Percentiles rank a stretch among this genome's conserved stretches.
phyloP scores from a whole-genome alignment of 2,888 invertebrate species.

The Meganola albula region DNA sequence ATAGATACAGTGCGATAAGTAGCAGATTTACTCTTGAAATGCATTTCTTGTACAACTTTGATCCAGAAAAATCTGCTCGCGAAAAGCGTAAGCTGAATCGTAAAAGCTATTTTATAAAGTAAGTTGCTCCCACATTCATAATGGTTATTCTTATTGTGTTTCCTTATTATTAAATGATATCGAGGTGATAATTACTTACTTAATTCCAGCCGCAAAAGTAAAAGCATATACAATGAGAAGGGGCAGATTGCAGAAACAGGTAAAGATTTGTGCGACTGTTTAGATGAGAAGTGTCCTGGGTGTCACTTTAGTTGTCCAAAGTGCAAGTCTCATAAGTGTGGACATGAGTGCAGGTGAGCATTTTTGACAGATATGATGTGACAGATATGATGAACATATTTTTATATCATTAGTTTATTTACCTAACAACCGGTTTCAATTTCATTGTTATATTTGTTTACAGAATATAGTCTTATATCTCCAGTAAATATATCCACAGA shows the following conservation, averaged over 20 bases:
- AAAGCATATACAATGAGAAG: constrained; percentile 82
- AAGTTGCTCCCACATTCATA: too few species aligned
- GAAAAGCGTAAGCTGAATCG: constrained; percentile 87
- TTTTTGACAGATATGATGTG: too few species aligned
- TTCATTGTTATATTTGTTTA: too few species aligned
- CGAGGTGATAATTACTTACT: too few species aligned
- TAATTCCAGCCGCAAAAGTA: constrained; percentile 70
- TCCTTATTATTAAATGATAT: too few species aligned
- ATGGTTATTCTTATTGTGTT: too few species aligned
- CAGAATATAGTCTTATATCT: too few species aligned
- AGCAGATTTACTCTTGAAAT: too few species aligned
- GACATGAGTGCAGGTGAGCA: constrained; percentile 85
- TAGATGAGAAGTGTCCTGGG: constrained; percentile 86
- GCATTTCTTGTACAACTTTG: constrained; percentile 79
- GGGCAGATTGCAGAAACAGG: constrained; percentile 81
- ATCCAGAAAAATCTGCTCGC: constrained; percentile 87
- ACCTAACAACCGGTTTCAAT: too few species aligned
- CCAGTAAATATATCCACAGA: too few species aligned
- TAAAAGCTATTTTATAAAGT: constrained; percentile 73
- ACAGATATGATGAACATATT: too few species aligned
- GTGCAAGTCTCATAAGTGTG: constrained; percentile 87
- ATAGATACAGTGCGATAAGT: too few species aligned
- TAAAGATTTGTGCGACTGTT: constrained; percentile 90
- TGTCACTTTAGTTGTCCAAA: constrained; percentile 89
- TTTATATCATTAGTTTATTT: not conserved